These are phyloP conservation scores for Ochotona curzoniae DNA, from an alignment of 2,113 vertebrate genomes.

Conservation along the genomic window DNA sequence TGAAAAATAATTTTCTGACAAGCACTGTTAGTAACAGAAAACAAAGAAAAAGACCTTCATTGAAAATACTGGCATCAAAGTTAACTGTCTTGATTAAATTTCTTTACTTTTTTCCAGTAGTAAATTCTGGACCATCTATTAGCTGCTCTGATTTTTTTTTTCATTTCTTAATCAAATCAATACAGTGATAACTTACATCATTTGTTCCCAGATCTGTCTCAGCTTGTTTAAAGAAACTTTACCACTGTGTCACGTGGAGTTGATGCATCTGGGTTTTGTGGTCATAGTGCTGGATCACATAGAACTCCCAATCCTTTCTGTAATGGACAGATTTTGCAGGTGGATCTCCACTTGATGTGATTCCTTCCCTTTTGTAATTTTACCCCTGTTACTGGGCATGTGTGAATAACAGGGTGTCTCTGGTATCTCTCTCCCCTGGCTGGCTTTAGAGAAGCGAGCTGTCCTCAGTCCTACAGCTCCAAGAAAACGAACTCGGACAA, in stretches of 20 bases:
- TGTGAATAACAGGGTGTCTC: neutral
- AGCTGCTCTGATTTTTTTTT: neutral
- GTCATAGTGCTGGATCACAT: neutral
- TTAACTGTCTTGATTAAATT: neutral
- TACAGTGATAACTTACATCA: neutral
- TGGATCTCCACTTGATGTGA: neutral
- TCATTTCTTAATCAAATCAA: neutral
- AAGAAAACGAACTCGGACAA: neutral
- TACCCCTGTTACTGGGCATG: neutral
- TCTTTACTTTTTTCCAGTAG: constrained; percentile 6
- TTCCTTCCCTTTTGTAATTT: neutral
- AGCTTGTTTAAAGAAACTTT: neutral
- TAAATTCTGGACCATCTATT: neutral
- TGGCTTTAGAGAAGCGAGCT: neutral
- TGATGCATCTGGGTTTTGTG: neutral
- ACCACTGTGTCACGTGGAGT: neutral
- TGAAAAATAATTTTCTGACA: neutral
- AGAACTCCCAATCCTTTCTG: neutral
- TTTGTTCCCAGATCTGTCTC: constrained; percentile 5
- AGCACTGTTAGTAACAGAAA: neutral
- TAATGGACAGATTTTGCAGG: neutral
- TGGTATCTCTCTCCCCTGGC: neutral
- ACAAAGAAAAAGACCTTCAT: neutral
- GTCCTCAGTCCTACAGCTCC: neutral
- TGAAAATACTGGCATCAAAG: neutral